phyloP scores from a whole-genome alignment of 2,797 vertebrate genomes.

The Pristis pectinata region DNA sequence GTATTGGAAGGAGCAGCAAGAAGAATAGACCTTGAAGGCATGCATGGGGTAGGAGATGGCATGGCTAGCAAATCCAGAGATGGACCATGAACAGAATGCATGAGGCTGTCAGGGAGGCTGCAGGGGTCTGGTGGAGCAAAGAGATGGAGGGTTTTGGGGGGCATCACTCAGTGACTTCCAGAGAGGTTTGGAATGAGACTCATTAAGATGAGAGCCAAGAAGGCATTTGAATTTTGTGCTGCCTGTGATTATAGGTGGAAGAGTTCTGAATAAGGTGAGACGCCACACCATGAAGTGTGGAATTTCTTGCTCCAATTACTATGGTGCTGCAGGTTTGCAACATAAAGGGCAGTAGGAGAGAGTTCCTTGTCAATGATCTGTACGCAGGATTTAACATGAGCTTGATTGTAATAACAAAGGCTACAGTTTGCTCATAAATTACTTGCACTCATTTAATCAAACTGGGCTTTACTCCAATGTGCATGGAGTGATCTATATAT shows the following conservation, averaged over 20 bases:
- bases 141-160: neutral
- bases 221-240: neutral
- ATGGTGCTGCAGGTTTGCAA: neutral
- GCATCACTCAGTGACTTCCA: neutral
- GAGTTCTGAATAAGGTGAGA: neutral
- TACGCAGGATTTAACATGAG: neutral
- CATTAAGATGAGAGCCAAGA: neutral
- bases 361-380: neutral
- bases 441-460: conserved; percentile 4
- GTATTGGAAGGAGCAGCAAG: neutral
- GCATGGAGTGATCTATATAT: neutral
- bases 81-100: neutral
- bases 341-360: too few relatives aligned
- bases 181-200: neutral
- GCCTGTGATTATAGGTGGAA: neutral
- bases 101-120: neutral
- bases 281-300: neutral
- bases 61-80: too few relatives aligned
- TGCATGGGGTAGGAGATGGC: neutral
- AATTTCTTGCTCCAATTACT: neutral
- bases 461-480: neutral
- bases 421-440: neutral
- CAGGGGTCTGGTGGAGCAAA: neutral
- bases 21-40: neutral
- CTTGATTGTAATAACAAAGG: neutral